These are phyloP conservation scores for Gonioctena quinquepunctata DNA, from an alignment of 1,140 invertebrate species.

Conservation along the genomic window DNA sequence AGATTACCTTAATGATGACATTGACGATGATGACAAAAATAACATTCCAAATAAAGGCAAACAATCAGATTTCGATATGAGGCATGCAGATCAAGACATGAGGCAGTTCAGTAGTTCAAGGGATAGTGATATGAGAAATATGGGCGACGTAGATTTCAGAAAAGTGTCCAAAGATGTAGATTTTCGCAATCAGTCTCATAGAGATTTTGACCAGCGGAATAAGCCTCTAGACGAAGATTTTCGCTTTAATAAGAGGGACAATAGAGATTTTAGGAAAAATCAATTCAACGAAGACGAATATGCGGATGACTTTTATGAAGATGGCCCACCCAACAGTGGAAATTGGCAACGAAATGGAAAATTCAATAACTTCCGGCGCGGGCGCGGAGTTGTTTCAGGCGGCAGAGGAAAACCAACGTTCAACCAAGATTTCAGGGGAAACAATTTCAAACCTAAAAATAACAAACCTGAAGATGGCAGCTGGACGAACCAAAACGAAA, in stretches of 20 bases:
- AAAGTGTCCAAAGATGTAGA: slow-evolving; percentile 21
- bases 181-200: slow-evolving; percentile 22
- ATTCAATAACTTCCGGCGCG: slow-evolving; percentile 5
- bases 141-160: slow-evolving; percentile 34
- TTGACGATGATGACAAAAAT: slow-evolving; percentile 17
- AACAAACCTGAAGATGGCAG: not conserved
- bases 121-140: slow-evolving; percentile 34
- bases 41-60: not conserved
- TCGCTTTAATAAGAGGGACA: slow-evolving; percentile 27
- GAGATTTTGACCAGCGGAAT: slow-evolving; percentile 29
- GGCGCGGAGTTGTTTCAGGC: not conserved
- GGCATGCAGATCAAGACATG: slow-evolving; percentile 38
- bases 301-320: slow-evolving; percentile 21
- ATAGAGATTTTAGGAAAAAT: slow-evolving; percentile 40
- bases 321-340: slow-evolving; percentile 31
- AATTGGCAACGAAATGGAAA: slow-evolving; percentile 30
- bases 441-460: not conserved
- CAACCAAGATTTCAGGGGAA: slow-evolving; percentile 20
- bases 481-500: not conserved
- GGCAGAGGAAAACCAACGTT: not conserved
- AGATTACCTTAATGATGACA: slow-evolving; percentile 59
- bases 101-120: slow-evolving; percentile 29
- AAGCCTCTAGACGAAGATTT: slow-evolving; percentile 18
- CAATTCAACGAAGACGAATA: slow-evolving; percentile 1
- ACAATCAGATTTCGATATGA: slow-evolving; percentile 36